Conservation (phyloP, 2,113 vertebrate genomes). For the Phalacrocorax pelagicus region DNA sequence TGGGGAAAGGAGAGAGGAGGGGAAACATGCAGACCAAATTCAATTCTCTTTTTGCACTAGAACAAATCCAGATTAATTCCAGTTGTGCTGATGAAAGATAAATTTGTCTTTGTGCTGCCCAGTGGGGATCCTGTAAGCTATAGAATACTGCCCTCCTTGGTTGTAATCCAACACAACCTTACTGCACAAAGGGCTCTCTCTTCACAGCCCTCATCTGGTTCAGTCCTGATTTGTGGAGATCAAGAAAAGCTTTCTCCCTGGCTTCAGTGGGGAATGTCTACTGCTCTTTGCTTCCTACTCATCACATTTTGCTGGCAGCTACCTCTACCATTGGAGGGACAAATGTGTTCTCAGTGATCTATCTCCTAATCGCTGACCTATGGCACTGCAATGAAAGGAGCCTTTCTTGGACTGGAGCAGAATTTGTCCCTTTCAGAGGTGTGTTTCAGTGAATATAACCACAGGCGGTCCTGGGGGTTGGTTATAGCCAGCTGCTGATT, state of each 20-base stretch:
- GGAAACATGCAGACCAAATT: not conserved
- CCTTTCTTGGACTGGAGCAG: not conserved
- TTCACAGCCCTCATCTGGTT: not conserved
- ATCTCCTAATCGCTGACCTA: not conserved
- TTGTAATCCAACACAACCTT: not conserved
- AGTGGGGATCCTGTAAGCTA: not conserved
- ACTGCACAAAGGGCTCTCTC: not conserved
- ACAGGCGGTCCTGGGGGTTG: not conserved
- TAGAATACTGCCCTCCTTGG: not conserved
- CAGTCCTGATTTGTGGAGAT: not conserved
- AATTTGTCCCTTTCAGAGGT: not conserved
- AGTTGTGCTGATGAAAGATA: conserved; percentile 6
- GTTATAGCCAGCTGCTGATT: not conserved
- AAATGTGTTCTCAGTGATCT: not conserved
- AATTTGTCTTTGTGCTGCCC: not conserved
- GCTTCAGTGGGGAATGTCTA: not conserved
- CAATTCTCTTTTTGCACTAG: not conserved
- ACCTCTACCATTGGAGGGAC: not conserved
- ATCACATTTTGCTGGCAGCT: not conserved
- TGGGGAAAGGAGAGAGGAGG: not conserved
- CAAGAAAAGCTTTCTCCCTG: not conserved
- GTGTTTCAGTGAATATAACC: not conserved
- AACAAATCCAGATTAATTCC: conserved; percentile 2
- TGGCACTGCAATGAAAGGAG: not conserved
- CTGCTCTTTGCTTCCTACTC: not conserved